Evolutionary conservation across 2,888 invertebrate genomes (phyloP), one percentile per base, ranked within the genome.

Genomic region (Coecobrya sp.): DNA sequence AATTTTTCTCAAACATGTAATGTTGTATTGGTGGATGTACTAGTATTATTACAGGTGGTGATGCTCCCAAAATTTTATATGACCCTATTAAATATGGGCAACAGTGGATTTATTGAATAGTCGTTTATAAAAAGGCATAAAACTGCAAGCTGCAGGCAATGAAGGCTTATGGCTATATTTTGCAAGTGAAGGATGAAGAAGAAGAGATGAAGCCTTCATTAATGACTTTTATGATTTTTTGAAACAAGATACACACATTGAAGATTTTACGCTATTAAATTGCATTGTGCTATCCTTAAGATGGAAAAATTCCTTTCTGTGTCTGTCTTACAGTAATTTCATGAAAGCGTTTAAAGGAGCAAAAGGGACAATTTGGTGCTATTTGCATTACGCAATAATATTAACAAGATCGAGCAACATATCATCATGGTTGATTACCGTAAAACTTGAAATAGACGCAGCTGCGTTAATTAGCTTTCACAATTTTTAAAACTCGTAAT

Each of bases 91-190:
- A 82, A 59, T 4, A 19, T 27, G 87, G 52, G 62, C 87, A 59
- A 49, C 76, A 59, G 79, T 65, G 62, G 79, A 88, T 79, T 81
- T 88, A 88, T 88, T 30, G 65, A 65, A 65, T 5, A 42, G 19
- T 73, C 16, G 19, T 27, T 13, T 11, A 19, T 82, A 68, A 82
- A 89, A 89, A 45, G 27, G n/a, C 88, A 82, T 82, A 82, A 89
- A 81, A 52, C 25, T 25, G 36, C 36, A 4, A 19, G 55, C 70
- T 70, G 68, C 19, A 59, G 0, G 11, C 4, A 65, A 27, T 65
- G 10, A 7, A 13, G 25, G 10, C 86, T 76, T 42, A 36, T 45
- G 86, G 76, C 73, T 65, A 76, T 65, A 27, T 65, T 27, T 27
- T 27, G 25, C 27, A 65, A 8, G 59, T 5, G 27, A 27, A 27